phyloP scores from a whole-genome alignment of 2,888 invertebrate genomes.

The Cephalotes varians region DNA sequence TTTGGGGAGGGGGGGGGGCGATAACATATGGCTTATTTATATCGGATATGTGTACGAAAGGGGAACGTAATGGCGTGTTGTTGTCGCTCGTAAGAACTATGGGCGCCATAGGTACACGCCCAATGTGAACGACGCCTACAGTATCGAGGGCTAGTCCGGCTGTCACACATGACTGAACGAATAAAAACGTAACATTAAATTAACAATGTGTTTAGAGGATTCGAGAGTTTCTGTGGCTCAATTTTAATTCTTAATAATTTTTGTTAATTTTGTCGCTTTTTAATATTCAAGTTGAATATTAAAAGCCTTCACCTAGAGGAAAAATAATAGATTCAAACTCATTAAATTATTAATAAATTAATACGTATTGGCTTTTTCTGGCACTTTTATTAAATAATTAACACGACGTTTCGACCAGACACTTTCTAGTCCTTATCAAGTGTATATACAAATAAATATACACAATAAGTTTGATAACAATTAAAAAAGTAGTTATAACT shows the following conservation, averaged over 20 bases:
- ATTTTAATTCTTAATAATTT: background rate
- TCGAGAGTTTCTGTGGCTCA: background rate
- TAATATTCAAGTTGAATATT: background rate
- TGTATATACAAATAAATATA: too few species aligned
- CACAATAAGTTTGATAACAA: too few species aligned
- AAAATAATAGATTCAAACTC: background rate
- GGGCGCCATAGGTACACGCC: constrained; percentile 31
- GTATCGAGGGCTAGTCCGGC: background rate
- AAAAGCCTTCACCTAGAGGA: background rate
- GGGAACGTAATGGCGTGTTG: constrained; percentile 29
- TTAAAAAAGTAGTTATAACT: too few species aligned
- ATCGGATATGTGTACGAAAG: constrained; percentile 1
- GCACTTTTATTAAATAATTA: too few species aligned
- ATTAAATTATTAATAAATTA: too few species aligned
- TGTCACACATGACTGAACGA: constrained; percentile 9
- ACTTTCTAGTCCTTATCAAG: too few species aligned
- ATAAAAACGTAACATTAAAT: constrained; percentile 17
- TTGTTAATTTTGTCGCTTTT: background rate
- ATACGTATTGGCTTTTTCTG: too few species aligned
- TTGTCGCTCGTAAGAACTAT: background rate
- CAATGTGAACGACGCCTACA: constrained; percentile 20
- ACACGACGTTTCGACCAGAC: too few species aligned
- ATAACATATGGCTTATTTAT: constrained; percentile 31
- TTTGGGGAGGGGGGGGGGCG: too few species aligned
- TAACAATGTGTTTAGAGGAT: background rate